A percentile compares a stretch with the other conserved stretches of the same genome.
Conservation (phyloP, 2,888 invertebrate genomes). For the Apamea epomidion region DNA sequence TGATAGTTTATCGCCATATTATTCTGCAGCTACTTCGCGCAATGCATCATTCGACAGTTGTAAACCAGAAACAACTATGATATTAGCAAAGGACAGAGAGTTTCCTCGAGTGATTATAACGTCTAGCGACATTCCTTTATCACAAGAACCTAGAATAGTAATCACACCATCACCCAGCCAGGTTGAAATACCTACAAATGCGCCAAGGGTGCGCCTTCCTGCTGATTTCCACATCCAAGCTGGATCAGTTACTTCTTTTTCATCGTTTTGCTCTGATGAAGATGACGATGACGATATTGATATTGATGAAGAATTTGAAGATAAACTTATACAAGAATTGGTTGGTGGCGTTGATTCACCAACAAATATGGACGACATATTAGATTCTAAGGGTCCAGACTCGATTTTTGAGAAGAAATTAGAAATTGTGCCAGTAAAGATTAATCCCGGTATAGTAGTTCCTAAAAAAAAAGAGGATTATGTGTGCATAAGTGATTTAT, state of each 20-base stretch:
- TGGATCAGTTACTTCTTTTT: constrained; percentile 82
- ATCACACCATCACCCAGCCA: constrained; percentile 90
- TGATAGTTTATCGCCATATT: constrained; percentile 74
- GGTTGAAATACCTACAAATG: constrained; percentile 79
- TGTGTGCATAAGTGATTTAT: constrained; percentile 83
- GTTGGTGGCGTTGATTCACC: constrained; percentile 87
- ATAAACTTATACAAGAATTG: constrained; percentile 85
- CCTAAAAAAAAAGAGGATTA: constrained; percentile 82
- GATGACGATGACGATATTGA: constrained; percentile 78
- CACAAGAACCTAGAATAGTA: constrained; percentile 91
- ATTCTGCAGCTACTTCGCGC: constrained; percentile 55
- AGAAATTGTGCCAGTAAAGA: constrained; percentile 86
- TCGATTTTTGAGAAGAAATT: constrained; percentile 83
- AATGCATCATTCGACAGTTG: constrained; percentile 77
- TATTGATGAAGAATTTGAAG: constrained; percentile 83
- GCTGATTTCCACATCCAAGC: constrained; percentile 85
- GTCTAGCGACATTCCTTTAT: constrained; percentile 83
- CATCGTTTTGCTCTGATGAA: constrained; percentile 84
- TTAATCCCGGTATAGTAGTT: constrained; percentile 77
- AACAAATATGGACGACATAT: constrained; percentile 78
- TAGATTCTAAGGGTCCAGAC: constrained; percentile 87
- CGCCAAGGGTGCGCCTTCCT: constrained; percentile 88
- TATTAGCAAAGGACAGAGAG: constrained; percentile 76
- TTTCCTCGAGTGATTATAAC: constrained; percentile 89
- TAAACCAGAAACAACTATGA: constrained; percentile 64